A percentile compares a stretch with the other conserved stretches of the same genome.
These are phyloP conservation scores for Poeciliopsis occidentalis DNA, from an alignment of 2,113 vertebrate species.

Conservation along the genomic window DNA sequence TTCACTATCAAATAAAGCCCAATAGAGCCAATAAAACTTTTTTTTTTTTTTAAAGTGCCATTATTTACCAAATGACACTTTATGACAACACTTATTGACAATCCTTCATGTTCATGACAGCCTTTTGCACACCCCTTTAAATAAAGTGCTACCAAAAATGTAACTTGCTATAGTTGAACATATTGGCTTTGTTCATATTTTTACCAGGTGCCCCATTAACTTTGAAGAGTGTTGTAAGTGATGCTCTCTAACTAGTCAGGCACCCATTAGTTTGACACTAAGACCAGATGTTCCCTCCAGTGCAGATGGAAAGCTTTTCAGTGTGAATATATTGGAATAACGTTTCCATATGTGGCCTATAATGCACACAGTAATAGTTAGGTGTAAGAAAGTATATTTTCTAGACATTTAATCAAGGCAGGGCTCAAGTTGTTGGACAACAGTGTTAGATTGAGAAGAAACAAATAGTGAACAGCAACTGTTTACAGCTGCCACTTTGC, in stretches of 20 bases:
- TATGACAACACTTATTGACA: no score
- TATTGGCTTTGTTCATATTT: no score
- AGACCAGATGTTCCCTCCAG: slow-evolving; percentile 43
- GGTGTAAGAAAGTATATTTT: neutral
- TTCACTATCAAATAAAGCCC: no score
- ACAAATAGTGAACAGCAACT: neutral
- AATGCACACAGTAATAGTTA: slow-evolving; percentile 5
- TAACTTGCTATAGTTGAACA: neutral
- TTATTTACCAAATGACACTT: no score
- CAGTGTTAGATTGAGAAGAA: neutral
- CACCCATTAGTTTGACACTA: slow-evolving; percentile 12
- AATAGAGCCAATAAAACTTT: no score
- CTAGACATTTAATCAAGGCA: neutral
- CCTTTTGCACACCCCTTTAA: no score
- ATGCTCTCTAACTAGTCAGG: slow-evolving; percentile 39
- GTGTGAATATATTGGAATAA: slow-evolving; percentile 29
- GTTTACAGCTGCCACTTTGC: neutral
- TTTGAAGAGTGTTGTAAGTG: neutral
- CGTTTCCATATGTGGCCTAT: slow-evolving; percentile 18
- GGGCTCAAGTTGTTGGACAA: neutral
- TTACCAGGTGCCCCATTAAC: no score
- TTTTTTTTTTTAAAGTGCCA: no score
- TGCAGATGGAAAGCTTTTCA: slow-evolving; percentile 38
- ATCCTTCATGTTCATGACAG: no score
- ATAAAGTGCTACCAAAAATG: neutral